Conservation (phyloP, 1,140 invertebrate genomes). For the Saxidomus purpurata region DNA sequence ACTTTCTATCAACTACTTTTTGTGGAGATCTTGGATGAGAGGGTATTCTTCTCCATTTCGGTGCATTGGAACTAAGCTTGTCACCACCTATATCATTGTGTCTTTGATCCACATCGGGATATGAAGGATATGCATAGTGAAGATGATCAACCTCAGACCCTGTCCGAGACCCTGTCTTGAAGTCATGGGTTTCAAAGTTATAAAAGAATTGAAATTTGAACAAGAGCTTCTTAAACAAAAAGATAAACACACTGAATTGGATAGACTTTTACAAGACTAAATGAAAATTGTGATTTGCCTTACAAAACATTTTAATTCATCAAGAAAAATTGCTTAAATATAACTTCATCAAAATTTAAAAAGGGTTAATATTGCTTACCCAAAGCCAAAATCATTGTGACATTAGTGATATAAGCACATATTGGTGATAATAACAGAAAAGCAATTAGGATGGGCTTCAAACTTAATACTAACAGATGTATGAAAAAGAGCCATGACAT, state of each 20-base stretch:
- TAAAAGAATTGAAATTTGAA: background rate
- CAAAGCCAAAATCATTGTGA: too few relatives aligned
- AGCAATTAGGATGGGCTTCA: too few relatives aligned
- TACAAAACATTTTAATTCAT: too few relatives aligned
- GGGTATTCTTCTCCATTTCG: background rate
- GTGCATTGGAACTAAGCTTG: background rate
- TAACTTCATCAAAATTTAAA: too few relatives aligned
- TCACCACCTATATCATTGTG: background rate
- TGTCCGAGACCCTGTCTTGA: constrained; percentile 4
- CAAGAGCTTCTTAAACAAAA: background rate
- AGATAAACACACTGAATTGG: background rate
- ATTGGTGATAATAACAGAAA: too few relatives aligned
- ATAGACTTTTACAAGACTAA: background rate
- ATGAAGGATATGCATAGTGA: constrained; percentile 2
- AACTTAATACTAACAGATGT: too few relatives aligned
- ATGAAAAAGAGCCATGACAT: too few relatives aligned
- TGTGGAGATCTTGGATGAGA: background rate
- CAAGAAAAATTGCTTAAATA: too few relatives aligned
- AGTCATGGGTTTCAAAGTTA: constrained; percentile 22
- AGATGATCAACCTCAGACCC: too few relatives aligned
- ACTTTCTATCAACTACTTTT: background rate
- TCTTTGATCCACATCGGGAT: background rate
- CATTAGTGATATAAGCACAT: too few relatives aligned
- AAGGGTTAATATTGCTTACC: too few relatives aligned
- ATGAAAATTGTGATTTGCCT: too few relatives aligned